These are phyloP conservation scores for Aphelinus certus DNA, from an alignment of 1,140 invertebrate species.

Conservation along the genomic window DNA sequence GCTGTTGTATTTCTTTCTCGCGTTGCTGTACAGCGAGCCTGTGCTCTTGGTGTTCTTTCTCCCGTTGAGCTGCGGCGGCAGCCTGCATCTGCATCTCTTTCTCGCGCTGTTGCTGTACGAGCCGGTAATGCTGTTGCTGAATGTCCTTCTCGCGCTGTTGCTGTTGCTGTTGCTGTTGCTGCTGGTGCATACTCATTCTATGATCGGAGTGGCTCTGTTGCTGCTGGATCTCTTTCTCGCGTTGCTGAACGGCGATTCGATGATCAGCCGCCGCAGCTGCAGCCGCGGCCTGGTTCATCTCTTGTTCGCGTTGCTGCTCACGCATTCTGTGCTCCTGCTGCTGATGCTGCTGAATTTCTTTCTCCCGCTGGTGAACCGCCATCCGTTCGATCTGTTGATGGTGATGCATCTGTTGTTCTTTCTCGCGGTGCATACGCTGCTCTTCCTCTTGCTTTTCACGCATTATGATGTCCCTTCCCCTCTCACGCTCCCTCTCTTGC, in stretches of 20 bases:
- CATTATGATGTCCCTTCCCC: constrained; percentile 55
- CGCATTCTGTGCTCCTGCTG: constrained; percentile 57
- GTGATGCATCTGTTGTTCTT: constrained; percentile 59
- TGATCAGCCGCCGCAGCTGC: constrained; percentile 52
- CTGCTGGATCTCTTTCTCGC: constrained; percentile 55
- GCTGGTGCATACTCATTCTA: constrained; percentile 42
- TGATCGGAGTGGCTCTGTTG: constrained; percentile 56
- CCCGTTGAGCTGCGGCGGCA: constrained; percentile 37
- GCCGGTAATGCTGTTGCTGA: constrained; percentile 49
- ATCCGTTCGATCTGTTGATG: constrained; percentile 58
- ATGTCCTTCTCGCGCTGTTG: constrained; percentile 54
- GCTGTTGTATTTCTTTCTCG: constrained; percentile 44
- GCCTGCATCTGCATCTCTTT: constrained; percentile 46
- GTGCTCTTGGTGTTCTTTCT: constrained; percentile 53
- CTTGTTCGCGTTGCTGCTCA: constrained; percentile 59
- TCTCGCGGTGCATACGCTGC: constrained; percentile 59
- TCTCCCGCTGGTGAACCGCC: constrained; percentile 57
- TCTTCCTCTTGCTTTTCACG: constrained; percentile 57
- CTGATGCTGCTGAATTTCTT: constrained; percentile 59
- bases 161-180: constrained; percentile 51
- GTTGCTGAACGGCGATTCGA: constrained; percentile 54
- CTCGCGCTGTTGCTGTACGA: constrained; percentile 52
- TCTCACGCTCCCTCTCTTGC: constrained; percentile 55
- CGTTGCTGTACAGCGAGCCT: constrained; percentile 48
- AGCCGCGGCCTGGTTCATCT: constrained; percentile 58